These are phyloP conservation scores for Actinemys pallida DNA, from an alignment of 2,113 vertebrate species.

Conservation along the genomic window DNA sequence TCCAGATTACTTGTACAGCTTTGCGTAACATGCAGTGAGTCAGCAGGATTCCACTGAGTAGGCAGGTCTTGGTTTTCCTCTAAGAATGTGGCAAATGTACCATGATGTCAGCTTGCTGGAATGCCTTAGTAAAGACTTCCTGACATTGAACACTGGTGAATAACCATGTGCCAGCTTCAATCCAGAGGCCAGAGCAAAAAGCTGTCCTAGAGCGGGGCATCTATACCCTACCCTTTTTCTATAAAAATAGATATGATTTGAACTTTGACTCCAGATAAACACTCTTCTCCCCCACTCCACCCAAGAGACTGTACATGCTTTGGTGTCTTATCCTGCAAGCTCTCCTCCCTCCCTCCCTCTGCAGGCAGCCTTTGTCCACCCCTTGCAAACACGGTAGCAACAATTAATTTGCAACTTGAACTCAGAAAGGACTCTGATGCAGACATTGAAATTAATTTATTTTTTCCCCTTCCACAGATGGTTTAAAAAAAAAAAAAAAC, in stretches of 20 bases:
- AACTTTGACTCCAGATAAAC: not conserved
- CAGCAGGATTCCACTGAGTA: not conserved
- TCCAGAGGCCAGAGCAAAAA: conserved; percentile 1
- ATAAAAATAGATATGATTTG: not conserved
- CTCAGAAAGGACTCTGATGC: not conserved
- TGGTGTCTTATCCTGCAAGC: not conserved
- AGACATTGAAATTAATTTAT: not conserved
- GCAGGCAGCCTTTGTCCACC: not conserved
- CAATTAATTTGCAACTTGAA: not conserved
- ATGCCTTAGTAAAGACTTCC: conserved; percentile 66
- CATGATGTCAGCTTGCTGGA: conserved; percentile 60
- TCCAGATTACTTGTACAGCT: conserved; percentile 37
- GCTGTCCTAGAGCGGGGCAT: not conserved
- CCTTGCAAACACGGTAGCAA: not conserved
- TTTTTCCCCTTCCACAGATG: not conserved
- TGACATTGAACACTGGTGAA: conserved; percentile 34
- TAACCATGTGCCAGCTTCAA: conserved; percentile 29
- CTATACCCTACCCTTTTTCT: not conserved
- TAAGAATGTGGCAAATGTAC: conserved; percentile 27
- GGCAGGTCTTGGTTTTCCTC: conserved; percentile 48
- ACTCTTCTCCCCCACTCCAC: not conserved
- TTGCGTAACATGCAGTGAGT: conserved; percentile 46
- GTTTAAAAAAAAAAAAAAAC: not conserved
- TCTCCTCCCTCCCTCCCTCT: not conserved
- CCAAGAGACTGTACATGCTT: not conserved